Evolutionary conservation across 2,888 invertebrate genomes (phyloP).

Genomic region (Hypomecis punctinalis): DNA sequence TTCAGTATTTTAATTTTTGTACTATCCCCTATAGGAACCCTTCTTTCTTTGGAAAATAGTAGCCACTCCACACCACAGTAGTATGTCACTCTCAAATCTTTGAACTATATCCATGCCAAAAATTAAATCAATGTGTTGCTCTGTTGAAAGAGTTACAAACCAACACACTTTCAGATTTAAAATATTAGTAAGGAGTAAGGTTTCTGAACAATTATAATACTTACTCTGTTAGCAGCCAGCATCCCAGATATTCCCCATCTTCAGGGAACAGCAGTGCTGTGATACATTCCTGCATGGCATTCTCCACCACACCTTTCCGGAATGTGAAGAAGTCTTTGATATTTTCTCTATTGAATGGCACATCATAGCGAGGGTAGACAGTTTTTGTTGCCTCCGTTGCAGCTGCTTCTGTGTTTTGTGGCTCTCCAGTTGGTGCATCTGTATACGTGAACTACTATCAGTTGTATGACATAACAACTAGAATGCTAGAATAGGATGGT

Average conservation of each 20-base stretch:
- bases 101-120: too few relatives aligned
- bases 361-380: slow-evolving; percentile 75
- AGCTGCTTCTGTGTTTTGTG: slow-evolving; percentile 54
- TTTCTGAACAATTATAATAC: slow-evolving; percentile 50
- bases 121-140: too few relatives aligned
- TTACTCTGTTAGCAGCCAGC: slow-evolving; percentile 93
- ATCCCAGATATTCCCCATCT: slow-evolving; percentile 89
- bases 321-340: slow-evolving; percentile 89
- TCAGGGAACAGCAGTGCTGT: slow-evolving; percentile 87
- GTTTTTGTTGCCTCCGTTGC: slow-evolving; percentile 59
- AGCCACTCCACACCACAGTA: too few relatives aligned
- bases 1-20: too few relatives aligned
- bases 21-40: too few relatives aligned
- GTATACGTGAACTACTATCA: slow-evolving; percentile 4
- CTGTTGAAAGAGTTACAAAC: too few relatives aligned
- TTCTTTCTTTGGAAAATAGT: too few relatives aligned
- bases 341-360: slow-evolving; percentile 82
- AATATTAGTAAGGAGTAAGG: background rate
- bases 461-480: too few relatives aligned
- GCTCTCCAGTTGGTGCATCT: slow-evolving; percentile 71
- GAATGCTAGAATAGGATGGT: too few relatives aligned
- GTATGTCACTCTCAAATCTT: too few relatives aligned
- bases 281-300: slow-evolving; percentile 89
- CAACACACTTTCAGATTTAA: too few relatives aligned
- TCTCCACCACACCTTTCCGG: slow-evolving; percentile 89